Evolutionary conservation across 2,888 invertebrate genomes (phyloP).

Genomic region (Cerastoderma edule): DNA sequence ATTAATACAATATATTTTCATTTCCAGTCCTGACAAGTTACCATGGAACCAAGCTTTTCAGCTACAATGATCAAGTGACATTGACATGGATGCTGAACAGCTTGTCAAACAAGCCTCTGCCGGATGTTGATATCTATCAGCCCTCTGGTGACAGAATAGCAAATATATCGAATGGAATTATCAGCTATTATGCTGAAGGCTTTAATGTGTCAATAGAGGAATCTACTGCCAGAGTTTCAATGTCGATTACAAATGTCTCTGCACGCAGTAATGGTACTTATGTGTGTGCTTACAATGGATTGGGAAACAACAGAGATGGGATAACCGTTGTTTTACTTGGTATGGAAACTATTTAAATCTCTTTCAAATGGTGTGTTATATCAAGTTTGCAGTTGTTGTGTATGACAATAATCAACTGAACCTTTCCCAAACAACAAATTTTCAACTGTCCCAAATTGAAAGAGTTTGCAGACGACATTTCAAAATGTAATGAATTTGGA

Average conservation of each 20-base stretch:
- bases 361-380: background rate
- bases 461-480: background rate
- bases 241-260: background rate
- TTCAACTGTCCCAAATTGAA: background rate
- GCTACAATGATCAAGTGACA: background rate
- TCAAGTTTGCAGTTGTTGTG: background rate
- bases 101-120: background rate
- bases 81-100: slow-evolving; percentile 1
- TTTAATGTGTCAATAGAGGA: no score
- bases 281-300: slow-evolving; percentile 18
- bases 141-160: background rate
- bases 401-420: no score
- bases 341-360: background rate
- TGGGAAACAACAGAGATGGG: background rate
- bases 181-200: background rate
- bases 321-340: slow-evolving; percentile 23
- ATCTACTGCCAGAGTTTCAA: background rate
- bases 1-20: no score
- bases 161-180: background rate
- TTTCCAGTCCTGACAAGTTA: slow-evolving; percentile 1
- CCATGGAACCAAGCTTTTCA: background rate
- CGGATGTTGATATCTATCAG: background rate
- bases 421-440: background rate
- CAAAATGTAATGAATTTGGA: background rate
- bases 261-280: slow-evolving; percentile 24